Evolutionary conservation across 2,888 invertebrate genomes (phyloP), one percentile per base, ranked within the genome.

Genomic region (Morpho helenor): DNA sequence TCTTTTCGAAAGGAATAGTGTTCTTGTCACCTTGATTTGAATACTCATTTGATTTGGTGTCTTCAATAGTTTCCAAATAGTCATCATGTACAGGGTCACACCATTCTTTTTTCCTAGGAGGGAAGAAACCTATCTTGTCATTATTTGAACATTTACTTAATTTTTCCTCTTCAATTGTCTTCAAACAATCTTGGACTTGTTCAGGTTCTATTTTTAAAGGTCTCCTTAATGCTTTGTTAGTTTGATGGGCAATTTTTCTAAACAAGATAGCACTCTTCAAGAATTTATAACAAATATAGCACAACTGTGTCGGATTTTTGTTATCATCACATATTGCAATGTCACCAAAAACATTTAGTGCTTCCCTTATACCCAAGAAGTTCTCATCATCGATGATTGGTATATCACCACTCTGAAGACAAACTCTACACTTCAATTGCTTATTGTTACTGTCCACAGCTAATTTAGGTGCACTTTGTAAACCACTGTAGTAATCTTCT

Each of bases 181-280:
- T 5, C 31, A 31, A 31, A 31, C 31, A 31, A 5, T 31, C 31
- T 49, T 57, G 55, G 7, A 56, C 44, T 39, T 64, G 50, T 6
- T 66, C 62, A 56, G 43, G 8, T 46, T 68, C 63, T 52, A 62
- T 52, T 41, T 65, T 62, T 3, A 76, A 59, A 6, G 73, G 67
- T 39, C 73, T 67, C 48, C 68, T 74, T 22, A 87, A 68, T 31
- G 3, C 31, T 31, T 31, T 31, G 31, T 31, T 31, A 31, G 31
- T 31, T 31, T 31, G 31, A 31, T 31, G 31, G 0, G 84, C 87
- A 1, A 73, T 71, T 66, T 77, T 80, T 56, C 76, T 75, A 63
- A 88, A 87, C n/a, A 73, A 59, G 56, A 80, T 69, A 3, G 82
- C 82, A 31, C 69, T 67, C 66, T 76, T 72, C 8, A 84, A 54